Evolutionary conservation across 2,113 vertebrate species (phyloP), one percentile per base, ranked within the genome.

Genomic region (Onychostoma macrolepis): DNA sequence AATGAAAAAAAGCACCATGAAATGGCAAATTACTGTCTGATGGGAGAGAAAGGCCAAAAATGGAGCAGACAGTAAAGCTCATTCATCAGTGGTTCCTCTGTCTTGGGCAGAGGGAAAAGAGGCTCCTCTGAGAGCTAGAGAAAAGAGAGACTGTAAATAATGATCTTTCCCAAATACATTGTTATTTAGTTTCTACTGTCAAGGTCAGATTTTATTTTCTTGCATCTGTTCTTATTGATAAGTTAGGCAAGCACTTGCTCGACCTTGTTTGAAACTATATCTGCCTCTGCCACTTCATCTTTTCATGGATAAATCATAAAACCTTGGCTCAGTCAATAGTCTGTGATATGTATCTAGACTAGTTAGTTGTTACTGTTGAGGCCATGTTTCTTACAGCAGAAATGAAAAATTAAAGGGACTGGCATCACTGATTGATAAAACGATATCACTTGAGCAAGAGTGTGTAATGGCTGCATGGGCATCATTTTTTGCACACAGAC

Each of bases 11-110:
- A 17, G 24, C 9, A 76, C 74, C 26, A 69, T 24, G 65, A 50
- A 45, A 30, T 56, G 56, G 45, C n/a, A 82, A 81, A 86, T 58
- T 10, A 69, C 65, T 81, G n/a, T 82, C 67, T 63, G 11, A 28
- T 21, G 21, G 50, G 53, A 74, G 17, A 56, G 30, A 71, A 48
- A 53, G 33, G 28, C 50, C 33, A 50, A 36, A 83, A 53, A 50
- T 83, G 80, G 43, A 71, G 63, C 79, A 48, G 13, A 43, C 30
- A 4, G n/a, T 45, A 15, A 69, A 72, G 65, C 19, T 80, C 21
- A 79, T 69, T 63, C 63, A 61, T 28, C 5, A 71, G 41, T 28
- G 13, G 8, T 19, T 65, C 58, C 48, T 72, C 45, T 81, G 36
- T 83, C 41, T 69, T 33, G n/a, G 24, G 77, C 30, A 72, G 33